Conservation (phyloP, 2,888 invertebrate species). For the Liodrosophila aerea region DNA sequence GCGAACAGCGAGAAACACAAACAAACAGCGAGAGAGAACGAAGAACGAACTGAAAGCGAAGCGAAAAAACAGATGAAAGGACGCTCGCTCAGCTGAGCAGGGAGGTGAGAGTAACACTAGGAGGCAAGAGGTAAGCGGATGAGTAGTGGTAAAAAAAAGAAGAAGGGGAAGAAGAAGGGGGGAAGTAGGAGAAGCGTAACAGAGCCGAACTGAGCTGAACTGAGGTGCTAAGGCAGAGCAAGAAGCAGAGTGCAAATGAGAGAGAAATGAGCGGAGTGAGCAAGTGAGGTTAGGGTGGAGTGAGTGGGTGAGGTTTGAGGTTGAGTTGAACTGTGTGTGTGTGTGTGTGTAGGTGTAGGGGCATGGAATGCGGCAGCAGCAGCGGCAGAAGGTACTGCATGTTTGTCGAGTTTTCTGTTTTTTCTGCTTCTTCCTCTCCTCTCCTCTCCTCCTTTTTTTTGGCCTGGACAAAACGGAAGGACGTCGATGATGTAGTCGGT, state of each 20-base stretch:
- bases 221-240: background rate
- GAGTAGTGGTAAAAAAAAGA: no score
- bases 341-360: background rate
- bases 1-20: constrained; percentile 7
- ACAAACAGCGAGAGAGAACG: constrained; percentile 4
- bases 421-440: no score
- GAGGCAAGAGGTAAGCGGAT: constrained; percentile 1
- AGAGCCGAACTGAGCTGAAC: no score
- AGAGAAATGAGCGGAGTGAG: constrained; percentile 17
- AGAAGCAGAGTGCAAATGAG: background rate
- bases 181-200: no score
- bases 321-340: no score
- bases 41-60: constrained; percentile 7
- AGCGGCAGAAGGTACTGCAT: background rate
- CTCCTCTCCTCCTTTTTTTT: background rate
- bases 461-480: constrained; percentile 47
- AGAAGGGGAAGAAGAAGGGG: no score
- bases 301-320: no score
- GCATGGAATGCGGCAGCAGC: no score
- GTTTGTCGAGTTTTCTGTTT: no score
- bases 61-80: background rate
- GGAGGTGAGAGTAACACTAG: constrained; percentile 5
- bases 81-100: no score
- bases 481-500: constrained; percentile 23
- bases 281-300: no score